A percentile compares a stretch with the other conserved stretches of the same genome.
phyloP scores from a whole-genome alignment of 2,797 vertebrate genomes.

The Pseudomugil gertrudae region DNA sequence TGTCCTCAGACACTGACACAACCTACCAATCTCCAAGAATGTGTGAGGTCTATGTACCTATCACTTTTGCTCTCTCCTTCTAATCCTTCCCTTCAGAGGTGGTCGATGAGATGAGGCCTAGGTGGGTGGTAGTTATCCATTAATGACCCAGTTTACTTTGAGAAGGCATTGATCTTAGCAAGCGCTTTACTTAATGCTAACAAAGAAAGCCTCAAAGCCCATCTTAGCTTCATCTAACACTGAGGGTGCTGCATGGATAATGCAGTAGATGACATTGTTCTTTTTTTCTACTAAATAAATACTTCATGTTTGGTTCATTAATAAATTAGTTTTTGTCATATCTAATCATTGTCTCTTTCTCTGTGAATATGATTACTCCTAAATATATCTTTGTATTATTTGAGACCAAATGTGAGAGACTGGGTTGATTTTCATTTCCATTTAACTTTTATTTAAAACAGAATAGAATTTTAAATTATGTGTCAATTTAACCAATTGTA shows the following conservation, averaged over 20 bases:
- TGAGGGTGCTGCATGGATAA: slow-evolving; percentile 35
- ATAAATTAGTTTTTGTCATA: slow-evolving; percentile 21
- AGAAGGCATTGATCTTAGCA: slow-evolving; percentile 75
- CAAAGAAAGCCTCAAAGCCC: slow-evolving; percentile 62
- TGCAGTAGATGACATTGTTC: slow-evolving; percentile 38
- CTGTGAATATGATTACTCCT: slow-evolving; percentile 25
- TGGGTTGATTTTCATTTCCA: slow-evolving; percentile 1
- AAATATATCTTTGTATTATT: slow-evolving; percentile 25
- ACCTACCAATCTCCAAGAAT: slow-evolving; percentile 37
- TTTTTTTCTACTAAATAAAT: slow-evolving; percentile 37
- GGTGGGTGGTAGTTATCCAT: slow-evolving; percentile 78
- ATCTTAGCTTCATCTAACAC: slow-evolving; percentile 43
- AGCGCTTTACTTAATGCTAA: slow-evolving; percentile 59
- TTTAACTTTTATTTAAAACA: slow-evolving; percentile 1
- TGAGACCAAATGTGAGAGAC: slow-evolving; percentile 17
- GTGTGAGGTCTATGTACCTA: slow-evolving; percentile 37
- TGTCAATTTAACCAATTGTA: slow-evolving; percentile 13
- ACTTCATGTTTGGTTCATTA: too few species aligned
- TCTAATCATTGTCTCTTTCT: slow-evolving; percentile 33
- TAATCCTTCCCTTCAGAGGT: slow-evolving; percentile 54
- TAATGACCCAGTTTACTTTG: slow-evolving; percentile 79
- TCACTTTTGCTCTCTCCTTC: slow-evolving; percentile 54
- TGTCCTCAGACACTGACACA: slow-evolving; percentile 12
- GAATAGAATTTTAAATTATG: slow-evolving; percentile 20
- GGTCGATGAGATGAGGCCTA: slow-evolving; percentile 74